A percentile compares a stretch with the other conserved stretches of the same genome.
Conservation (phyloP, 2,113 vertebrate species). For the Turdus rufiventris region DNA sequence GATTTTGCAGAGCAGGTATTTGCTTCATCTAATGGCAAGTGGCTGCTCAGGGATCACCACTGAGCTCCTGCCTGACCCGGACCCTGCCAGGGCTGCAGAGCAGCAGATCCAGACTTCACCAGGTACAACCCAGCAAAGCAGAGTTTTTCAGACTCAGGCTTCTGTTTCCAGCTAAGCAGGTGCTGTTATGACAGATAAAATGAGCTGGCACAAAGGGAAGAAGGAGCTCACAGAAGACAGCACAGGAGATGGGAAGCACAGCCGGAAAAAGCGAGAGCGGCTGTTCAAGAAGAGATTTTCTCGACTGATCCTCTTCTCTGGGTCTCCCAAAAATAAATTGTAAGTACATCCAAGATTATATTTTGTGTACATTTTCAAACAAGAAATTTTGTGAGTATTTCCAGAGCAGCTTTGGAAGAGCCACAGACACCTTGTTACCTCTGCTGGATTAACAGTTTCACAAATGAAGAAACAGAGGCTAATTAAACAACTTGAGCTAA, state of each 20-base stretch:
- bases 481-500: not conserved
- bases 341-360: conserved; percentile 18
- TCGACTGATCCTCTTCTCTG: conserved; percentile 55
- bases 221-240: conserved; percentile 7
- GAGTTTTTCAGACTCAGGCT: not conserved
- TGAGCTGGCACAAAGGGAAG: conserved; percentile 50
- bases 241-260: not conserved
- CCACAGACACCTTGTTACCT: not conserved
- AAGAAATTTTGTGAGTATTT: not conserved
- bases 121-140: not conserved
- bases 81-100: not conserved
- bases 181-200: conserved; percentile 32
- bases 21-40: not conserved
- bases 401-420: not conserved
- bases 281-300: conserved; percentile 62
- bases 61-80: not conserved
- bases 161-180: not conserved
- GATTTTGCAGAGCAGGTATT: not conserved
- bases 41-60: not conserved
- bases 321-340: conserved; percentile 41
- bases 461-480: not conserved
- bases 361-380: not conserved
- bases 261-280: conserved; percentile 43
- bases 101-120: not conserved
- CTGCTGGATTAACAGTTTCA: not conserved